These are phyloP conservation scores for Falco punctatus DNA, from an alignment of 2,113 vertebrate species.

Conservation along the genomic window DNA sequence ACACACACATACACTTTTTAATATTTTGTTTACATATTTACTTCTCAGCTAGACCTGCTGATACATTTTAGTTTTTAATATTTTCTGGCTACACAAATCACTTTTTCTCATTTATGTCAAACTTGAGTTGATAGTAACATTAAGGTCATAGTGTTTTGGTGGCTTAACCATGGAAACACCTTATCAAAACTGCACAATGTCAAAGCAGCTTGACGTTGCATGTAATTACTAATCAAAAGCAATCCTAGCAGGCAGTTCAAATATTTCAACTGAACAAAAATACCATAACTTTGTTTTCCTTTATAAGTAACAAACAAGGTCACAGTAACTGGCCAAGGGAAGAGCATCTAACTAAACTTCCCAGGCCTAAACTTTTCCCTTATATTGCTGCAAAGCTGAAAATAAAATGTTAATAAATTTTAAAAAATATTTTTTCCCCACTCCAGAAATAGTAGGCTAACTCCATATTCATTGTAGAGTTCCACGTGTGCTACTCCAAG, in stretches of 20 bases:
- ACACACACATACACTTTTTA: not conserved
- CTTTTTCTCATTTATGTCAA: not conserved
- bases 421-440: not conserved
- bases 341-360: not conserved
- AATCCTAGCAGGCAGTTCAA: not conserved
- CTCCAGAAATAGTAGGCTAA: not conserved
- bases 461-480: not conserved
- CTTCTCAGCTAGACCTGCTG: not conserved
- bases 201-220: constrained; percentile 1
- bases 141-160: not conserved
- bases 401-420: not conserved
- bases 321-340: not conserved
- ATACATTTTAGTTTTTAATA: not conserved
- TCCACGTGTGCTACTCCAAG: not conserved
- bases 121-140: not conserved
- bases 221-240: not conserved
- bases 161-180: not conserved
- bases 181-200: not conserved
- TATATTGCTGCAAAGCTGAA: not conserved
- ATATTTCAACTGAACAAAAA: not conserved
- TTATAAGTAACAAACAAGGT: not conserved
- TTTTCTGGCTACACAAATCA: not conserved
- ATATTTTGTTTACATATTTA: not conserved
- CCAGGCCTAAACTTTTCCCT: not conserved
- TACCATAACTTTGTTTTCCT: not conserved